Percentiles rank a stretch among this genome's conserved stretches.
phyloP scores from a whole-genome alignment of 2,888 invertebrate genomes.

The Aethes cnicana region DNA sequence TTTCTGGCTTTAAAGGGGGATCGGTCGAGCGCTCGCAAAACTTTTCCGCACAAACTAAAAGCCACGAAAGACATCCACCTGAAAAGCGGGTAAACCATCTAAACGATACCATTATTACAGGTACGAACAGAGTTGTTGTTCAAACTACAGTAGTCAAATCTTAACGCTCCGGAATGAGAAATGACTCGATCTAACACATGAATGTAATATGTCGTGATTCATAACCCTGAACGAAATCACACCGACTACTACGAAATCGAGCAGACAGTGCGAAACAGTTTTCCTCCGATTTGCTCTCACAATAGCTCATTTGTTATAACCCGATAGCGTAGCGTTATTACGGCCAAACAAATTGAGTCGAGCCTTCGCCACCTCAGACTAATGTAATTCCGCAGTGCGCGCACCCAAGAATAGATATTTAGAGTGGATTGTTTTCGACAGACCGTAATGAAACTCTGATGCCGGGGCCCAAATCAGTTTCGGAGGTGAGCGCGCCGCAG shows the following conservation, averaged over 20 bases:
- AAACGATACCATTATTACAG: constrained; percentile 19
- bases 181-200: constrained; percentile 9
- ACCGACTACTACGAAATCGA: constrained; percentile 59
- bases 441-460: constrained; percentile 83
- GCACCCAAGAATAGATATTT: constrained; percentile 82
- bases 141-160: background rate
- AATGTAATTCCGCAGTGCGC: constrained; percentile 80
- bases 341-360: constrained; percentile 82
- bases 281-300: constrained; percentile 74
- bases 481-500: constrained; percentile 79
- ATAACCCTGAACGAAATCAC: constrained; percentile 41
- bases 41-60: constrained; percentile 34
- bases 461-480: constrained; percentile 79
- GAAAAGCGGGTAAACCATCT: constrained; percentile 22
- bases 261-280: constrained; percentile 72
- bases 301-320: constrained; percentile 82
- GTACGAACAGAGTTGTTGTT: constrained; percentile 11
- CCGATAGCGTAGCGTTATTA: constrained; percentile 80
- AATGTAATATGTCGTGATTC: constrained; percentile 29
- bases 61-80: constrained; percentile 28
- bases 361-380: constrained; percentile 83
- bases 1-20: constrained; percentile 41
- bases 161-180: constrained; percentile 5
- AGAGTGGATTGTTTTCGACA: constrained; percentile 83
- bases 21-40: constrained; percentile 33